Conservation (phyloP, 2,113 vertebrate species). For the Podilymbus podiceps region DNA sequence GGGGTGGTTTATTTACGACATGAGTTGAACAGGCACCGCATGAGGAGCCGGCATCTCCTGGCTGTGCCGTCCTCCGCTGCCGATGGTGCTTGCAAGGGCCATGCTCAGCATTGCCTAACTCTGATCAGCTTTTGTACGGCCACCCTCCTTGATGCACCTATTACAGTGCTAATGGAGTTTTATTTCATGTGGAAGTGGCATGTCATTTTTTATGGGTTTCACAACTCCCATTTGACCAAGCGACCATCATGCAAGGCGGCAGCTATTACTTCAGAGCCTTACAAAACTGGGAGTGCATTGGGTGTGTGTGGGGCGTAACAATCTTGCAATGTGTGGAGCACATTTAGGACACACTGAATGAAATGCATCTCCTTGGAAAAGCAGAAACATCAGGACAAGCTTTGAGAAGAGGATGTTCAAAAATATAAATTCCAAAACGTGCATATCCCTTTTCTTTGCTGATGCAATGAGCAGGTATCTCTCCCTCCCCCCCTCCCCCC, state of each 20-base stretch:
- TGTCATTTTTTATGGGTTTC: not conserved
- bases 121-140: not conserved
- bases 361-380: not conserved
- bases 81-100: rapidly evolving
- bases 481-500: too few species aligned
- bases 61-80: not conserved
- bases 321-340: not conserved
- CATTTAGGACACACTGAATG: not conserved
- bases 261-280: not conserved
- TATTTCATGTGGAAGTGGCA: not conserved
- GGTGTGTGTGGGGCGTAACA: not conserved
- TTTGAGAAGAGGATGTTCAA: not conserved
- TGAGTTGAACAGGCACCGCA: not conserved
- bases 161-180: not conserved
- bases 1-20: not conserved
- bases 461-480: not conserved
- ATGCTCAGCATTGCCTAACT: rapidly evolving
- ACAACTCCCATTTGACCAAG: not conserved
- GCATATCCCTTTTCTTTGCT: not conserved
- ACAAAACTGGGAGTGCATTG: not conserved
- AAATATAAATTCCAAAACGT: not conserved
- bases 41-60: not conserved
- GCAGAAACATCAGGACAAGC: not conserved
- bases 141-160: not conserved
- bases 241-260: rapidly evolving